Percentiles rank a stretch among this genome's conserved stretches.
These are phyloP conservation scores for Myiothlypis coronata DNA, from an alignment of 2,797 vertebrate species.

Conservation along the genomic window DNA sequence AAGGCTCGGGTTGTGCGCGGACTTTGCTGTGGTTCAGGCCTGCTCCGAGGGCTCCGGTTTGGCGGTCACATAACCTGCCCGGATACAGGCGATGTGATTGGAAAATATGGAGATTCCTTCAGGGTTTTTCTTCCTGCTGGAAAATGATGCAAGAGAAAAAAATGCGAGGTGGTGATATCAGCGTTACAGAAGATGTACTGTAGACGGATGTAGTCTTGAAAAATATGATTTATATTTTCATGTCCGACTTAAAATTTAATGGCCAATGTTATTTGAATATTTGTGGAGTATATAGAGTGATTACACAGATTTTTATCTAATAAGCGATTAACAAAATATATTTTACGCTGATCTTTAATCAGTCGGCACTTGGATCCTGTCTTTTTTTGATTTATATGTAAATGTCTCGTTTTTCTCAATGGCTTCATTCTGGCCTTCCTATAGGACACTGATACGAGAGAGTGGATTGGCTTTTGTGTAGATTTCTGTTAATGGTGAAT, in stretches of 20 bases:
- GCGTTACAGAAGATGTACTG: not conserved
- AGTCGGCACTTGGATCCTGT: not conserved
- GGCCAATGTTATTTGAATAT: not conserved
- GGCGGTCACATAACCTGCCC: not conserved
- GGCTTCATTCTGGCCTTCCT: not conserved
- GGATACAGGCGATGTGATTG: not conserved
- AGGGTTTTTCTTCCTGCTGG: not conserved
- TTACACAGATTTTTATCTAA: not conserved
- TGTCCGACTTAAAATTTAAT: not conserved
- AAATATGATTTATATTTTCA: not conserved
- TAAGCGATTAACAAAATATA: not conserved
- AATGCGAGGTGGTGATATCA: not conserved
- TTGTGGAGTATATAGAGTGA: not conserved
- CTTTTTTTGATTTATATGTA: not conserved
- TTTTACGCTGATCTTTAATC: not conserved
- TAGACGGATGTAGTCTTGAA: not conserved
- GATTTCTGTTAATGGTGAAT: not conserved
- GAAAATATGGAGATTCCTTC: slow-evolving; percentile 24
- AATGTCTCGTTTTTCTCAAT: slow-evolving; percentile 28
- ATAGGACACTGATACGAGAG: not conserved
- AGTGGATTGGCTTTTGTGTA: slow-evolving; percentile 28
- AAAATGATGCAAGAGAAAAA: not conserved
- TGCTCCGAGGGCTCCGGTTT: not conserved
- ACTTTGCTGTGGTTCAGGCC: slow-evolving; percentile 45
- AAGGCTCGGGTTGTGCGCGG: not conserved